phyloP scores from a whole-genome alignment of 2,797 vertebrate species.

The Cryptoprocta ferox region DNA sequence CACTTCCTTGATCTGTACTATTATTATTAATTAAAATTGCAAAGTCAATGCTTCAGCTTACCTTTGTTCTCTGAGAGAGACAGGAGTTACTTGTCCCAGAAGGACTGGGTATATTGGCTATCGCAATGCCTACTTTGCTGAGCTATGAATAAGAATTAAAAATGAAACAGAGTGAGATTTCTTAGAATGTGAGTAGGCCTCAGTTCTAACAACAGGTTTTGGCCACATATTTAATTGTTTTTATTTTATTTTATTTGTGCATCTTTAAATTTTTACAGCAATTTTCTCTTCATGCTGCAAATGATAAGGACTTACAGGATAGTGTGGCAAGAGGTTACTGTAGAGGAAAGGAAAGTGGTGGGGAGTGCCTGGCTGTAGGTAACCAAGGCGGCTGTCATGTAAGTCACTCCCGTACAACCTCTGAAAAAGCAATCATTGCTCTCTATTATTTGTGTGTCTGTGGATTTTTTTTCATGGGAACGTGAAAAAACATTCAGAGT shows the following conservation, averaged over 20 bases:
- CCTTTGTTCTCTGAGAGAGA: background rate
- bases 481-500: background rate
- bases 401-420: background rate
- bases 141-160: background rate
- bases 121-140: background rate
- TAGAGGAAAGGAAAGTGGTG: background rate
- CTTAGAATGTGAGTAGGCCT: constrained; percentile 28
- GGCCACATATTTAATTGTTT: background rate
- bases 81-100: background rate
- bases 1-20: background rate
- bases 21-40: constrained; percentile 16
- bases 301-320: background rate
- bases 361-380: background rate
- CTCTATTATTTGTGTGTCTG: background rate
- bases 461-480: background rate
- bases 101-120: background rate
- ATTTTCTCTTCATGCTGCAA: background rate
- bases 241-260: background rate
- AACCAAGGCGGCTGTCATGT: background rate
- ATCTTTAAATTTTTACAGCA: constrained; percentile 21
- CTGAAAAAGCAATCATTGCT: background rate
- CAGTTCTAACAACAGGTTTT: background rate
- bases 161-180: constrained; percentile 27
- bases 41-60: background rate
- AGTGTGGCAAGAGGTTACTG: background rate